Conservation (phyloP, 2,888 invertebrate genomes). For the Carpatolechia fugitivella region DNA sequence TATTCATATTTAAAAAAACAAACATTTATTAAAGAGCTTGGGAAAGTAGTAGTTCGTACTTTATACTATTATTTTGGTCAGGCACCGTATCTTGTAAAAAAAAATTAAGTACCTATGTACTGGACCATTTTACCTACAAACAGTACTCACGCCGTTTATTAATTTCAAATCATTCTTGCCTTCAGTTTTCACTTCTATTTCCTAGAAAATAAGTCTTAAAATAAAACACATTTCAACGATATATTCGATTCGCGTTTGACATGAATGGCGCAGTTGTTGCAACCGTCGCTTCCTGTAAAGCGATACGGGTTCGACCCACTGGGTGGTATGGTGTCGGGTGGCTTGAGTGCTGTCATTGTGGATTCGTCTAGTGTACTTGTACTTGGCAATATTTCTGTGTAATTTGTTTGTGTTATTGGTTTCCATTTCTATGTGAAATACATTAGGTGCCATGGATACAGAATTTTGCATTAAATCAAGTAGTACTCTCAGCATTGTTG, state of each 20-base stretch:
- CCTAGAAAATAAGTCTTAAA: slow-evolving; percentile 28
- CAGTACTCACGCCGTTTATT: not conserved
- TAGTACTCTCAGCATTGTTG: no score
- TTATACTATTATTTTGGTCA: no score
- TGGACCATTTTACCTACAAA: not conserved
- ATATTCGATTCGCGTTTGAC: slow-evolving; percentile 37
- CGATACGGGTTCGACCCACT: slow-evolving; percentile 54
- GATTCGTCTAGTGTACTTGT: not conserved
- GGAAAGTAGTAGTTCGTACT: no score
- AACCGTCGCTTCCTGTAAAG: slow-evolving; percentile 71
- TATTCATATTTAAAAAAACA: no score
- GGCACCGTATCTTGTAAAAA: no score
- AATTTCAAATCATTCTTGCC: not conserved
- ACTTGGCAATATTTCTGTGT: not conserved
- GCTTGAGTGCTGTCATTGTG: slow-evolving; percentile 41
- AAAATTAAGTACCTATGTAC: no score
- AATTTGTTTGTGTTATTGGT: not conserved
- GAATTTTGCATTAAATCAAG: no score
- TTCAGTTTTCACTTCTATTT: not conserved
- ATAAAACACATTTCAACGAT: slow-evolving; percentile 15
- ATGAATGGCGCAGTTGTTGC: slow-evolving; percentile 59
- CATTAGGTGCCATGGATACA: no score
- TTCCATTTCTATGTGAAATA: slow-evolving; percentile 29
- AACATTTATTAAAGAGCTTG: no score
- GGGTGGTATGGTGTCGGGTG: slow-evolving; percentile 58